phyloP scores from a whole-genome alignment of 1,140 invertebrate species.

The Drosophila fuyamai region DNA sequence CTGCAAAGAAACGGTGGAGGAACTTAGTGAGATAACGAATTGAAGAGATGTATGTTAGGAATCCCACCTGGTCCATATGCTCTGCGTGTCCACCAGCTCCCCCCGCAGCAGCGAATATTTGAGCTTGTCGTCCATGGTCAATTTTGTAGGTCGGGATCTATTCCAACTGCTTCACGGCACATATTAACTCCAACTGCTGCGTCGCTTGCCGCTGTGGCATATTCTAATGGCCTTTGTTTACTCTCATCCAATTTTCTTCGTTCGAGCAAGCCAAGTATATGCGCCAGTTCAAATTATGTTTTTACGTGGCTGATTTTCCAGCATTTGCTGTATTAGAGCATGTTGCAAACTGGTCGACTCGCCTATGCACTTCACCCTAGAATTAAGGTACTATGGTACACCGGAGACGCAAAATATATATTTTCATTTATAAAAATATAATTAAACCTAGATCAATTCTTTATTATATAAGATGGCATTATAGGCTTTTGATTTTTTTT shows the following conservation, averaged over 20 bases:
- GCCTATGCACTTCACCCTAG: not conserved
- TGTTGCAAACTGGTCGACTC: slow-evolving; percentile 1
- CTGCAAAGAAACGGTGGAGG: slow-evolving; percentile 65
- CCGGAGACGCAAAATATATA: not conserved
- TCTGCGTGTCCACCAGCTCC: slow-evolving; percentile 78
- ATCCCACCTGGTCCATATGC: slow-evolving; percentile 77
- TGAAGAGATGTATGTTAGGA: not conserved
- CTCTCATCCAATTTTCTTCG: slow-evolving; percentile 28
- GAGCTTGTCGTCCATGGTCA: slow-evolving; percentile 81
- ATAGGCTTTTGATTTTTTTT: too few species aligned
- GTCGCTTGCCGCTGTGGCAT: slow-evolving; percentile 47
- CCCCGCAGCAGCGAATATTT: slow-evolving; percentile 83
- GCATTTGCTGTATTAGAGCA: slow-evolving; percentile 11
- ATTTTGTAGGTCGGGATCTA: slow-evolving; percentile 10
- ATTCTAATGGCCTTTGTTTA: slow-evolving; percentile 32
- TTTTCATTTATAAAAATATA: too few species aligned
- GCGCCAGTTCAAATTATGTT: slow-evolving; percentile 14
- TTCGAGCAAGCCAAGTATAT: slow-evolving; percentile 3
- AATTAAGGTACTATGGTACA: not conserved
- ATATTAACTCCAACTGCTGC: slow-evolving; percentile 30
- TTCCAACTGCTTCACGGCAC: slow-evolving; percentile 26
- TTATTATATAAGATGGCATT: too few species aligned
- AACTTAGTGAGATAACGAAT: not conserved
- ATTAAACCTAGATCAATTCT: too few species aligned
- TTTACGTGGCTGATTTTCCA: slow-evolving; percentile 65